Conservation (phyloP, 2,113 vertebrate species). For the Plecotus auritus region DNA sequence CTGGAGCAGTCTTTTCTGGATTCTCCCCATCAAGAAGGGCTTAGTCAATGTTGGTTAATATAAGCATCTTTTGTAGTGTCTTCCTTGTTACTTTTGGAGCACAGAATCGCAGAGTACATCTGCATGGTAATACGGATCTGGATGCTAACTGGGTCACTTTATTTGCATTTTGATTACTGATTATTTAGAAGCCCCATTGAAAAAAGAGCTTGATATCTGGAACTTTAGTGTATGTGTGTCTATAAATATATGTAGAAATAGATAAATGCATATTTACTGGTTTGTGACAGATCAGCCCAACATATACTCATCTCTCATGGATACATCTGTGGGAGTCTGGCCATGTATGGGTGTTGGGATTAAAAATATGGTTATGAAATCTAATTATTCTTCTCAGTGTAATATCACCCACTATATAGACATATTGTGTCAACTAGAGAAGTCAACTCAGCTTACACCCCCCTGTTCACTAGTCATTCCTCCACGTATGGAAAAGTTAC, state of each 20-base stretch:
- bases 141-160: slow-evolving; percentile 71
- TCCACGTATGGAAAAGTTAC: slow-evolving; percentile 44
- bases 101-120: not conserved
- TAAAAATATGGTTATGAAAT: slow-evolving; percentile 73
- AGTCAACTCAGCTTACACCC: slow-evolving; percentile 62
- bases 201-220: slow-evolving; percentile 62
- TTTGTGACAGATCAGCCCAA: slow-evolving; percentile 67
- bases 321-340: slow-evolving; percentile 35
- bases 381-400: slow-evolving; percentile 73
- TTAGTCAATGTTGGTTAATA: not conserved
- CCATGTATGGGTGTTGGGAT: slow-evolving; percentile 44
- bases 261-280: slow-evolving; percentile 62
- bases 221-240: slow-evolving; percentile 47
- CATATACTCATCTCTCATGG: slow-evolving; percentile 56
- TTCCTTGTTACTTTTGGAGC: slow-evolving; percentile 48
- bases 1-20: not conserved
- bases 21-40: not conserved
- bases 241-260: slow-evolving; percentile 63
- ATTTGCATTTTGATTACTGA: slow-evolving; percentile 83
- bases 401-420: slow-evolving; percentile 62
- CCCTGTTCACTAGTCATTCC: slow-evolving; percentile 60
- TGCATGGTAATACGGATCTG: slow-evolving; percentile 66
- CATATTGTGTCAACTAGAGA: slow-evolving; percentile 44
- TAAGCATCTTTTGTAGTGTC: not conserved
- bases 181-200: slow-evolving; percentile 71